Evolutionary conservation across 2,888 invertebrate genomes (phyloP).

Genomic region (Pristionchus maxplancki): DNA sequence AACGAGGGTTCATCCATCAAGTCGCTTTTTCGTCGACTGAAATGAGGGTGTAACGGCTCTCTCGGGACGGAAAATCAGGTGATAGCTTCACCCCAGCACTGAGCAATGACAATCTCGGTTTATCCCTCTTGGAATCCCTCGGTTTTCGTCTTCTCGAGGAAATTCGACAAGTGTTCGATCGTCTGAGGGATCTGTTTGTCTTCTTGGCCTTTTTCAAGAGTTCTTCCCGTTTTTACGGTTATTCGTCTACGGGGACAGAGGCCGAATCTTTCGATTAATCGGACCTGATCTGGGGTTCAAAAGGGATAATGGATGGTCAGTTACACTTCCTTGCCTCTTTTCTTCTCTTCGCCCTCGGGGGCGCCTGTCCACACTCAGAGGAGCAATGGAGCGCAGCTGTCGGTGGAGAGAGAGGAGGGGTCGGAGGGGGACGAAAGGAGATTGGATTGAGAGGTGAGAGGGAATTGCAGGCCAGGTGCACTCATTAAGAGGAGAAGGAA

Average conservation of each 20-base stretch:
- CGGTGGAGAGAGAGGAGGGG: background rate
- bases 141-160: background rate
- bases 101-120: background rate
- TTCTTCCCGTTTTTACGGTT: background rate
- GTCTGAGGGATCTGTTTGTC: conserved; percentile 2
- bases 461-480: background rate
- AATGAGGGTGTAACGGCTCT: conserved; percentile 37
- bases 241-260: background rate
- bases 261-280: background rate
- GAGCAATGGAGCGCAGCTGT: background rate
- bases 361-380: background rate
- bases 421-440: background rate
- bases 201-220: background rate
- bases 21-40: conserved; percentile 24
- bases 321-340: conserved; percentile 19
- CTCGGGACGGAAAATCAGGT: background rate
- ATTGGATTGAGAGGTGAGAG: background rate
- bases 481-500: background rate
- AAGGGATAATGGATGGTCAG: background rate
- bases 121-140: background rate
- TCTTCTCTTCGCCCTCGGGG: background rate
- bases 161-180: conserved; percentile 32
- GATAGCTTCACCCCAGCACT: conserved; percentile 11
- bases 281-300: background rate
- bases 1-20: conserved; percentile 25